A percentile compares a stretch with the other conserved stretches of the same genome.
Evolutionary conservation across 2,113 vertebrate species (phyloP).

Genomic region (Mesitornis unicolor): DNA sequence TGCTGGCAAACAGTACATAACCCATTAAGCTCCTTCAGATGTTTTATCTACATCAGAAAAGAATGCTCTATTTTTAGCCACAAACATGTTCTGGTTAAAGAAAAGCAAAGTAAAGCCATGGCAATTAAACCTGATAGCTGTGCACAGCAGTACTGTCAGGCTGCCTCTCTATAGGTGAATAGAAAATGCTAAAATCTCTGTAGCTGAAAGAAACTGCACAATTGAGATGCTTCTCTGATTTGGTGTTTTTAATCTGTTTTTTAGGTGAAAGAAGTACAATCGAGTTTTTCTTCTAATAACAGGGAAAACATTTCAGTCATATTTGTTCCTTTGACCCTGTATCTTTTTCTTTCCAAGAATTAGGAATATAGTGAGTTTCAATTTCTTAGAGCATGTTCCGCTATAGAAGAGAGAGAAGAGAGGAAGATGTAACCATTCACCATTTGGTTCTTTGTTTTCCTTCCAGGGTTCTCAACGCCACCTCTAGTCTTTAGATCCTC

Average conservation of each 20-base stretch:
- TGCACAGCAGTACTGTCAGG: conserved; percentile 16
- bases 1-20: neutral
- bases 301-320: neutral
- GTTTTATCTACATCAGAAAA: conserved; percentile 52
- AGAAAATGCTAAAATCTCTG: conserved; percentile 26
- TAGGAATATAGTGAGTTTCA: neutral
- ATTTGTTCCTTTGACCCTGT: neutral
- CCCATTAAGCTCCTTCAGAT: conserved; percentile 16
- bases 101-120: conserved; percentile 49
- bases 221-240: neutral
- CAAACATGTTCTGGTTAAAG: conserved; percentile 45
- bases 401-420: neutral
- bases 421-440: neutral
- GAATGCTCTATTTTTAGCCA: conserved; percentile 69
- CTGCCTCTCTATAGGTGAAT: conserved; percentile 9
- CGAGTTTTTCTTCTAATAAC: neutral
- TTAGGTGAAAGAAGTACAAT: neutral
- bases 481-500: neutral
- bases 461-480: neutral
- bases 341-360: neutral
- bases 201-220: neutral
- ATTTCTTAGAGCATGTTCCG: neutral
- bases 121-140: conserved; percentile 67
- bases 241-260: neutral
- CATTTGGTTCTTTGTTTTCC: neutral